These are phyloP conservation scores for Drosophila nigricruria DNA, from an alignment of 2,888 invertebrate species.

Conservation along the genomic window DNA sequence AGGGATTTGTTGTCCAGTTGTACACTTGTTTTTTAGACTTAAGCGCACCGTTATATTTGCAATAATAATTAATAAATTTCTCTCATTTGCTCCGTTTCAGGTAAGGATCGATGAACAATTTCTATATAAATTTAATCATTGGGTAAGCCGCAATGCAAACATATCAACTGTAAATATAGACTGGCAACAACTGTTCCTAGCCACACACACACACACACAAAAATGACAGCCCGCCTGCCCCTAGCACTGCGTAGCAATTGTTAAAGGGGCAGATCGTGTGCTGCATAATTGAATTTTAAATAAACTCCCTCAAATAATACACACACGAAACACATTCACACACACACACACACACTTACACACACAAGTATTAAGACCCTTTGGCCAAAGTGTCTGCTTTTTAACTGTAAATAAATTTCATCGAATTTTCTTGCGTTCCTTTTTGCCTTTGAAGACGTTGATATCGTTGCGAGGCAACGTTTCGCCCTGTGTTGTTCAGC, in stretches of 20 bases:
- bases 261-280: conserved; percentile 39
- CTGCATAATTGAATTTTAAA: conserved; percentile 85
- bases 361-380: conserved; percentile 32
- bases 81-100: conserved; percentile 76
- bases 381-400: conserved; percentile 56
- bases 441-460: conserved; percentile 31
- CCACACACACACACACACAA: conserved; percentile 5
- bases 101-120: conserved; percentile 85
- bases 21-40: conserved; percentile 34
- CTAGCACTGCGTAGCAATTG: conserved; percentile 7
- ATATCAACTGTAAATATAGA: conserved; percentile 2
- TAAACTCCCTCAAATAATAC: conserved; percentile 71
- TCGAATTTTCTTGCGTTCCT: conserved; percentile 65
- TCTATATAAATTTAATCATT: conserved; percentile 83
- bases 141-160: conserved; percentile 78
- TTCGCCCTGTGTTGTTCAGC: conserved; percentile 40
- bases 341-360: neutral
- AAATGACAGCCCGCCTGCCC: neutral
- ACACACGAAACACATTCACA: conserved; percentile 17
- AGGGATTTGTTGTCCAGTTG: conserved; percentile 50
- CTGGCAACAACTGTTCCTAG: conserved; percentile 9
- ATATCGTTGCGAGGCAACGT: conserved; percentile 37
- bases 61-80: conserved; percentile 41
- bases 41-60: conserved; percentile 17
- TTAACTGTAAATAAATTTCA: conserved; percentile 82